These are phyloP conservation scores for Scotopteryx bipunctaria DNA, from an alignment of 2,888 invertebrate species.

Conservation along the genomic window DNA sequence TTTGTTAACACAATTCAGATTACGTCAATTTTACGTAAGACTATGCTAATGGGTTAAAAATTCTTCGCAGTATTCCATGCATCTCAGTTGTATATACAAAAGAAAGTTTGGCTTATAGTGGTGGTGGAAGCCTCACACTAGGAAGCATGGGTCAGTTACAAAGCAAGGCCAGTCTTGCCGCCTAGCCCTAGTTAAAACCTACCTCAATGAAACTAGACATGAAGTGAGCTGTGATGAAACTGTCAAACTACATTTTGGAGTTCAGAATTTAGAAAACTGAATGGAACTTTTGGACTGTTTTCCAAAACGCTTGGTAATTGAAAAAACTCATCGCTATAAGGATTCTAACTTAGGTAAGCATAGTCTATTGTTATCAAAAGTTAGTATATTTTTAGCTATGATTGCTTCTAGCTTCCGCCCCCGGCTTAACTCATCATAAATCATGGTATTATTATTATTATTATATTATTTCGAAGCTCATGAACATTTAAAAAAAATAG, in stretches of 20 bases:
- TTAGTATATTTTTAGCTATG: no score
- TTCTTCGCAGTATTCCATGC: slow-evolving; percentile 27
- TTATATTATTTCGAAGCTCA: no score
- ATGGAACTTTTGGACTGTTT: no score
- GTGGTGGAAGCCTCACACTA: slow-evolving; percentile 17
- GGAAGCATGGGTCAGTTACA: slow-evolving; percentile 22
- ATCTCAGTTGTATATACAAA: slow-evolving; percentile 30
- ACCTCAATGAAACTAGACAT: background rate
- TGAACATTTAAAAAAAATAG: no score
- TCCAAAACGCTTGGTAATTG: no score
- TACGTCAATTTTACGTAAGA: slow-evolving; percentile 33
- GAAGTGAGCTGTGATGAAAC: background rate
- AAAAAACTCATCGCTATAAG: no score
- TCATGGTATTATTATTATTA: no score
- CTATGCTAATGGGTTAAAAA: slow-evolving; percentile 27
- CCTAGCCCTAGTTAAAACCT: slow-evolving; percentile 1
- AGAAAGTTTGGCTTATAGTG: slow-evolving; percentile 35
- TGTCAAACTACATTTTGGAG: background rate
- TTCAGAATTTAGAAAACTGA: no score
- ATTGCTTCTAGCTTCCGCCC: no score
- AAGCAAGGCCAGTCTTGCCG: slow-evolving; percentile 14
- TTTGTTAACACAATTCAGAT: slow-evolving; percentile 20
- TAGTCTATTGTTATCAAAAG: no score
- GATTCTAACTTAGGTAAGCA: no score
- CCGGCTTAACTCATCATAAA: no score